Conservation (phyloP, 2,797 vertebrate genomes). For the Manis pentadactyla region DNA sequence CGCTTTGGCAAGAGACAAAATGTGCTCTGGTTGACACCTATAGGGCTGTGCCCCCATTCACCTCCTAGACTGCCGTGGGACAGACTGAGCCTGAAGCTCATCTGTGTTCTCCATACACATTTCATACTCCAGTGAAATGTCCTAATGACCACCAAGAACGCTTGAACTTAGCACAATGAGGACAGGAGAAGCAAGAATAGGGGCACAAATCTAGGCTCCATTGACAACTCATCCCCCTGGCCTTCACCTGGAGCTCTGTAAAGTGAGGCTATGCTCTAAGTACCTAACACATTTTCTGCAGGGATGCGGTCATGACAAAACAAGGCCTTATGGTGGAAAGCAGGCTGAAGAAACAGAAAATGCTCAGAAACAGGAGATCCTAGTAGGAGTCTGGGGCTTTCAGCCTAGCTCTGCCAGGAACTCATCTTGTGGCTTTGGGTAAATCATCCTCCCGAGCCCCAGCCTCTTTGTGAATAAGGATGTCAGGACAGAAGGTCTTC, state of each 20-base stretch:
- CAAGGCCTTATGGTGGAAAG: neutral
- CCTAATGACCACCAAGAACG: neutral
- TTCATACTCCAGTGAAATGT: neutral
- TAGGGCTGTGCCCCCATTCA: neutral
- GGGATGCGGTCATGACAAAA: neutral
- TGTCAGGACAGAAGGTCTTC: neutral
- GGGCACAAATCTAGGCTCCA: neutral
- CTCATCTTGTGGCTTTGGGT: neutral
- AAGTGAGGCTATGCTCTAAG: neutral
- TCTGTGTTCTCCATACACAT: neutral
- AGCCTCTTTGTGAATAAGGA: slow-evolving; percentile 1
- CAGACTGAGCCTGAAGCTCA: neutral
- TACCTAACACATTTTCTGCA: neutral
- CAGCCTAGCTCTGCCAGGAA: neutral
- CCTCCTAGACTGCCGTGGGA: neutral
- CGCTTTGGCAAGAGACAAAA: slow-evolving; percentile 22
- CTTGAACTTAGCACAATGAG: neutral
- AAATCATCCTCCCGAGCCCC: neutral
- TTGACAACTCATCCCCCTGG: neutral
- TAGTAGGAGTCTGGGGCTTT: neutral
- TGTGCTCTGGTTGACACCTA: neutral
- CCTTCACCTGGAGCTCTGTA: neutral
- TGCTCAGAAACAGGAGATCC: neutral
- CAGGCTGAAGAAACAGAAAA: neutral
- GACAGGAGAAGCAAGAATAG: neutral